Conservation (phyloP, 2,888 invertebrate genomes). For the Epirrhoe alternata region DNA sequence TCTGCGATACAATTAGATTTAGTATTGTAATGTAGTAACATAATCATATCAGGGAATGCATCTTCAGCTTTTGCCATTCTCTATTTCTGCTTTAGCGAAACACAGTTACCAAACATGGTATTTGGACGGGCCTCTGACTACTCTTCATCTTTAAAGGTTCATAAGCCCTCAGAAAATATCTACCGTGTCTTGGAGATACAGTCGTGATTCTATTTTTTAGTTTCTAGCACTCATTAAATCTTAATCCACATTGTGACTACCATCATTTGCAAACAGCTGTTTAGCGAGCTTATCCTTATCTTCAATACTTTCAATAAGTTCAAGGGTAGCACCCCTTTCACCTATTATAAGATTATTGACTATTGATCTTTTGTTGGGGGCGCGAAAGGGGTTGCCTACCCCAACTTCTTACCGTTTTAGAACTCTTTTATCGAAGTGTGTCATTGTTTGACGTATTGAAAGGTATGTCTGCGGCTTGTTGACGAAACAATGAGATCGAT, state of each 20-base stretch:
- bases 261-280: conserved; percentile 40
- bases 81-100: too few species aligned
- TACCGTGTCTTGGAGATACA: too few species aligned
- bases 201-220: too few species aligned
- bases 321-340: conserved; percentile 53
- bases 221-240: not conserved
- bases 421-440: conserved; percentile 40
- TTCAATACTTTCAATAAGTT: conserved; percentile 58
- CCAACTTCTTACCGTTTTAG: conserved; percentile 64
- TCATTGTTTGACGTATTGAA: conserved; percentile 35
- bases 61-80: too few species aligned
- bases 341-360: conserved; percentile 82
- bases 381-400: conserved; percentile 58
- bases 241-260: conserved; percentile 6
- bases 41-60: too few species aligned
- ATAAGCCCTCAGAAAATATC: too few species aligned
- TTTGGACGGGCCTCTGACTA: too few species aligned
- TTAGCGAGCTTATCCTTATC: conserved; percentile 63
- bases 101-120: too few species aligned
- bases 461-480: conserved; percentile 34
- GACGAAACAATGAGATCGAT: conserved; percentile 29
- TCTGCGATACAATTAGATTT: too few species aligned
- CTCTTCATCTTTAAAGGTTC: too few species aligned
- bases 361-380: conserved; percentile 80
- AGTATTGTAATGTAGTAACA: too few species aligned